Percentiles rank a stretch among this genome's conserved stretches.
These are phyloP conservation scores for Antennarius maculatus DNA, from an alignment of 2,797 vertebrate species.

Conservation along the genomic window DNA sequence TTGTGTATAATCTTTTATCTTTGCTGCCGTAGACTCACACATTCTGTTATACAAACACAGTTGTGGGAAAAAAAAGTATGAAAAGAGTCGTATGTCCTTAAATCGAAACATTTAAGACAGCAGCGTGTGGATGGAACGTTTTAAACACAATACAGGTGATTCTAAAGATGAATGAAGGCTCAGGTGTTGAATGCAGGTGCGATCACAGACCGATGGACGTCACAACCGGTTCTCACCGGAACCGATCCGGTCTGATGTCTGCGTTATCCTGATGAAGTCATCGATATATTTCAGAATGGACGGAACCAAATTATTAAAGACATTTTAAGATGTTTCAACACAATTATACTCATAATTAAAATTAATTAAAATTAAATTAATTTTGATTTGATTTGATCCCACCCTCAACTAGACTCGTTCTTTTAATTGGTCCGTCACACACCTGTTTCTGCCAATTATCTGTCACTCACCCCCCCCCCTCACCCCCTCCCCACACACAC, in stretches of 20 bases:
- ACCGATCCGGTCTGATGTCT: not conserved
- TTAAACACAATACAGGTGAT: not conserved
- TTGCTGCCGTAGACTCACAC: not conserved
- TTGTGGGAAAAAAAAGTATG: too few relatives aligned
- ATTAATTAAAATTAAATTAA: too few relatives aligned
- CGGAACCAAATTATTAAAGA: not conserved
- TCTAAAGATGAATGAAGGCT: not conserved
- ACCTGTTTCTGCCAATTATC: constrained; percentile 48
- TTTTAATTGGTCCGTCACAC: constrained; percentile 62
- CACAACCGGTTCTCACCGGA: constrained; percentile 13
- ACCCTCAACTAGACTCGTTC: constrained; percentile 57
- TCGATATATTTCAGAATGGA: not conserved
- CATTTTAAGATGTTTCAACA: too few relatives aligned
- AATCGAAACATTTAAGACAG: too few relatives aligned
- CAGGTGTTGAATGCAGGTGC: constrained; percentile 25
- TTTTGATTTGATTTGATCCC: constrained; percentile 12
- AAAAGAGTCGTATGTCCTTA: too few relatives aligned
- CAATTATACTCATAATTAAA: too few relatives aligned
- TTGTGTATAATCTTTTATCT: not conserved
- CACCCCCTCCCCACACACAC: constrained; percentile 30
- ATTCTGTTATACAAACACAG: too few relatives aligned
- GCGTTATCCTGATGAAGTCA: constrained; percentile 11
- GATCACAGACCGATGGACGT: constrained; percentile 44
- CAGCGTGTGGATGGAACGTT: too few relatives aligned
- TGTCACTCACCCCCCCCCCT: constrained; percentile 64